phyloP scores from a whole-genome alignment of 2,888 invertebrate genomes.

The Polyommatus icarus region DNA sequence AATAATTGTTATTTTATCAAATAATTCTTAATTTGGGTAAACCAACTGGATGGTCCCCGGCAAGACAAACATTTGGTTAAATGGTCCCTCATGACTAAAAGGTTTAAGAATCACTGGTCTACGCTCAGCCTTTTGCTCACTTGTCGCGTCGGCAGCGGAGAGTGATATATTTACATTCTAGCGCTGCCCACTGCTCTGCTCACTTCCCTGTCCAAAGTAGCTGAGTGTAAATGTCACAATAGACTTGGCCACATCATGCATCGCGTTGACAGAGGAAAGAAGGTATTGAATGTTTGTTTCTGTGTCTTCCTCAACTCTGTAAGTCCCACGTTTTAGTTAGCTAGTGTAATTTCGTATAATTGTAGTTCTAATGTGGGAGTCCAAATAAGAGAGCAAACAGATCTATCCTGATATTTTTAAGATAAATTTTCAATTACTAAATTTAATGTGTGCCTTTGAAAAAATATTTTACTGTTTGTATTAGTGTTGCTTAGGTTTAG shows the following conservation, averaged over 20 bases:
- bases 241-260: not conserved
- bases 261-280: not conserved
- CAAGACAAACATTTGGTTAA: too few relatives aligned
- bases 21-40: too few relatives aligned
- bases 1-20: too few relatives aligned
- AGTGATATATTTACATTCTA: too few relatives aligned
- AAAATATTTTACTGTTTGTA: slow-evolving; percentile 6
- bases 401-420: not conserved
- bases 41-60: too few relatives aligned
- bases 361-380: not conserved
- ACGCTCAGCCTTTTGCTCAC: too few relatives aligned
- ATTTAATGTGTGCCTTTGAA: not conserved
- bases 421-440: not conserved
- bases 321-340: not conserved
- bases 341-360: not conserved
- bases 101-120: too few relatives aligned
- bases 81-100: too few relatives aligned
- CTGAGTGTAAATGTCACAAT: too few relatives aligned
- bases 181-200: too few relatives aligned
- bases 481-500: not conserved
- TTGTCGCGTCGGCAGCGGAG: too few relatives aligned
- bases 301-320: not conserved
- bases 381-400: not conserved
- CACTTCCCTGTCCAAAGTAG: too few relatives aligned
- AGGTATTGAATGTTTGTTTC: not conserved